These are phyloP conservation scores for Labeo rohita DNA, from an alignment of 2,113 vertebrate species.

Conservation along the genomic window DNA sequence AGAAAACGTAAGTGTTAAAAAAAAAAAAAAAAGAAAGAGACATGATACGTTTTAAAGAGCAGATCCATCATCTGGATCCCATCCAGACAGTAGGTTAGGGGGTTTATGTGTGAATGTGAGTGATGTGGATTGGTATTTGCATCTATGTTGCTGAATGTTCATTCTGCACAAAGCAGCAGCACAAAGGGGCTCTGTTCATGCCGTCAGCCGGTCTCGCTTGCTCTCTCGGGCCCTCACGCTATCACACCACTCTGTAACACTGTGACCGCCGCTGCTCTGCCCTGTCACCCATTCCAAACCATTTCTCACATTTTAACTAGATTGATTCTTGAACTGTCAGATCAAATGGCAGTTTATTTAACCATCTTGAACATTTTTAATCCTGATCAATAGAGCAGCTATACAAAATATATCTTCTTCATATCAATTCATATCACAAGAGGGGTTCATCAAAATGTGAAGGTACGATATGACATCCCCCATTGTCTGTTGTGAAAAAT, in stretches of 20 bases:
- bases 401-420: background rate
- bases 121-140: conserved; percentile 45
- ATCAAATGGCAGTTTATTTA: conserved; percentile 10
- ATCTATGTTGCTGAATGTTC: conserved; percentile 49
- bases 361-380: background rate
- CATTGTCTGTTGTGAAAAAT: background rate
- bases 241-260: conserved; percentile 43
- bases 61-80: background rate
- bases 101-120: conserved; percentile 29
- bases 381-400: background rate
- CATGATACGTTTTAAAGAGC: background rate
- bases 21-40: background rate
- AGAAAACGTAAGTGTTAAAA: background rate
- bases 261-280: conserved; percentile 1
- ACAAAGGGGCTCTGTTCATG: conserved; percentile 56
- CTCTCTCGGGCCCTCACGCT: conserved; percentile 31
- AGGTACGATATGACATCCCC: background rate
- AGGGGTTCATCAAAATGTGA: background rate
- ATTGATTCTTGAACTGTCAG: background rate
- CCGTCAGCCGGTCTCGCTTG: conserved; percentile 19
- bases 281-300: background rate
- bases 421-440: background rate
- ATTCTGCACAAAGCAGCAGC: conserved; percentile 44
- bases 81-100: conserved; percentile 15
- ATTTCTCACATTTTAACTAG: background rate